Evolutionary conservation across 2,888 invertebrate species (phyloP).

Genomic region (Spodoptera exigua): DNA sequence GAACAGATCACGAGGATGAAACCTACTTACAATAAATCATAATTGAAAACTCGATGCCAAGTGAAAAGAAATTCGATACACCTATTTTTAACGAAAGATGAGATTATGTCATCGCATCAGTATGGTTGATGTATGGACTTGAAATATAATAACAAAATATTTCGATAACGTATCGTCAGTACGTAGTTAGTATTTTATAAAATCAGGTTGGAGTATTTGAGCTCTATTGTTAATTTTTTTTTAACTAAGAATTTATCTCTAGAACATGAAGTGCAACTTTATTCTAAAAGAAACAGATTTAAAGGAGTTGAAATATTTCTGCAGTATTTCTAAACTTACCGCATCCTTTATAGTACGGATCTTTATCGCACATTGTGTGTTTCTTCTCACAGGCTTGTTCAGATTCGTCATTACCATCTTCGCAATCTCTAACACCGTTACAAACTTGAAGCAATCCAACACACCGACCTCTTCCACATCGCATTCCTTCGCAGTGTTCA

Average conservation of each 20-base stretch:
- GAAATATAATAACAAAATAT: conserved; percentile 2
- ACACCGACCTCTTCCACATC: conserved; percentile 93
- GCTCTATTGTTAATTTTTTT: too few relatives aligned
- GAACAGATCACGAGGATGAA: too few relatives aligned
- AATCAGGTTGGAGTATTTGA: too few relatives aligned
- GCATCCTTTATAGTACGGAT: conserved; percentile 77
- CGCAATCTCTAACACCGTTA: conserved; percentile 92
- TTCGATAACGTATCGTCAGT: background rate
- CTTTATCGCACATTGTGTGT: conserved; percentile 64
- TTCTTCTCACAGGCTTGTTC: conserved; percentile 81
- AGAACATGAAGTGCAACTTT: too few relatives aligned
- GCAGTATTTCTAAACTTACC: conserved; percentile 63
- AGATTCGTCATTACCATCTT: conserved; percentile 92
- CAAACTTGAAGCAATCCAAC: conserved; percentile 89
- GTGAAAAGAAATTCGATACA: conserved; percentile 18
- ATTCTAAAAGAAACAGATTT: too few relatives aligned
- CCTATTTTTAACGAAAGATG: conserved; percentile 16
- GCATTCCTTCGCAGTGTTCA: conserved; percentile 88
- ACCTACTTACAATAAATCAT: too few relatives aligned
- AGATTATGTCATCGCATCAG: conserved; percentile 3
- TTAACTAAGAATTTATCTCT: too few relatives aligned
- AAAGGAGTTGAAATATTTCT: too few relatives aligned
- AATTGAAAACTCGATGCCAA: too few relatives aligned
- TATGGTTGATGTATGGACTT: conserved; percentile 13
- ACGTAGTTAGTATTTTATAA: background rate